Evolutionary conservation across 2,113 vertebrate species (phyloP).

Genomic region (Lutjanus erythropterus): DNA sequence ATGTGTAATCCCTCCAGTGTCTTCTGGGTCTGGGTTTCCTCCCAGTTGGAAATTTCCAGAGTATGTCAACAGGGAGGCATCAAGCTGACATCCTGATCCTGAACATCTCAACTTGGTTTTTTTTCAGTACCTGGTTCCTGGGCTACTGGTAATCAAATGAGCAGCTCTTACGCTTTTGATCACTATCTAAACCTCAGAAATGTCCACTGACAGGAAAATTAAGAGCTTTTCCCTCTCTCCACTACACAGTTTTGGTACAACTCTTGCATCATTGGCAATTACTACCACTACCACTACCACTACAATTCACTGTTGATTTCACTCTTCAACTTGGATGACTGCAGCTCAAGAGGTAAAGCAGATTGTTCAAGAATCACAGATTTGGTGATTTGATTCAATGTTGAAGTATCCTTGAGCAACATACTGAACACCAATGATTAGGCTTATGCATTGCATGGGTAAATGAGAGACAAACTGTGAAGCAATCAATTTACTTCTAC

Average conservation of each 20-base stretch:
- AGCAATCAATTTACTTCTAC: too few species aligned
- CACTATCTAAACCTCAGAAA: not conserved
- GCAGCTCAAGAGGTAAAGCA: not conserved
- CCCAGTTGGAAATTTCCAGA: slow-evolving; percentile 11
- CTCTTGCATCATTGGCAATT: not conserved
- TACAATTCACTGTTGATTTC: not conserved
- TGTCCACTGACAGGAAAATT: not conserved
- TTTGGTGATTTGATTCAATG: not conserved
- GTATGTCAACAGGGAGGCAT: not conserved
- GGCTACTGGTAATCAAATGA: not conserved
- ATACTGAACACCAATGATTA: not conserved
- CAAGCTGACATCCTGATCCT: not conserved
- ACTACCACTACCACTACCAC: not conserved
- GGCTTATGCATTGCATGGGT: too few species aligned
- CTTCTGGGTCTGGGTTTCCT: slow-evolving; percentile 1
- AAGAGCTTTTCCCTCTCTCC: not conserved
- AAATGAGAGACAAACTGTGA: too few species aligned
- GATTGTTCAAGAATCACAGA: not conserved
- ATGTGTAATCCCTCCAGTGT: slow-evolving; percentile 12
- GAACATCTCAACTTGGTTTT: slow-evolving; percentile 3
- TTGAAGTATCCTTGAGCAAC: not conserved
- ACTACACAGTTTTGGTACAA: not conserved
- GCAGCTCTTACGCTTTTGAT: slow-evolving; percentile 10
- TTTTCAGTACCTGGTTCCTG: not conserved
- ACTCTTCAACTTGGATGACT: too few species aligned